phyloP scores from a whole-genome alignment of 1,140 invertebrate genomes.

The Dreissena rostriformis region DNA sequence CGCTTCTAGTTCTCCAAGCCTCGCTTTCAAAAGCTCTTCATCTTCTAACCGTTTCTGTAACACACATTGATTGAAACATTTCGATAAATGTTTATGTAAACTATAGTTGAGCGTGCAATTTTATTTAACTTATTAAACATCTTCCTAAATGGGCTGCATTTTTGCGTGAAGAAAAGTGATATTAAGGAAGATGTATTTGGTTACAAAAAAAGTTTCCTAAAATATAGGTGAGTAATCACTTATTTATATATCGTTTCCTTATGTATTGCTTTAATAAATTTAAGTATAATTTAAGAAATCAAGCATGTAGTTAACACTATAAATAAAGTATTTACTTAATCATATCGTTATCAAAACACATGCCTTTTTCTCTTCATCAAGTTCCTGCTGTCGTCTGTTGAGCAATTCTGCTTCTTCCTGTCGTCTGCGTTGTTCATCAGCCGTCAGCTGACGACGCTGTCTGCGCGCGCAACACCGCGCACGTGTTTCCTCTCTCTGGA shows the following conservation, averaged over 20 bases:
- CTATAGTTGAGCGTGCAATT: no score
- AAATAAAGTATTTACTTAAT: no score
- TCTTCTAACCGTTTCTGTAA: conserved; percentile 58
- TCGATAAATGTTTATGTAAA: not conserved
- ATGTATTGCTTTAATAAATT: no score
- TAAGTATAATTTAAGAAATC: no score
- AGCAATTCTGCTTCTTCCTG: conserved; percentile 63
- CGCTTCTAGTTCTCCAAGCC: conserved; percentile 82
- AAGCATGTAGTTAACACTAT: no score
- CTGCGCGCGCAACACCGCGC: conserved; percentile 65
- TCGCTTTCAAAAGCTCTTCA: conserved; percentile 58
- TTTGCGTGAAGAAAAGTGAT: no score
- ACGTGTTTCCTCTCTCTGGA: conserved; percentile 84
- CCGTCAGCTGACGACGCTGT: conserved; percentile 77
- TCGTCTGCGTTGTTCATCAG: conserved; percentile 59
- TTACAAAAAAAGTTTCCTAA: no score
- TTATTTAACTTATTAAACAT: no score
- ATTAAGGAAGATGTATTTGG: no score
- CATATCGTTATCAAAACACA: not conserved
- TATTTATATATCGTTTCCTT: no score
- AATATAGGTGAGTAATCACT: no score
- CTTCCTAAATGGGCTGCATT: no score
- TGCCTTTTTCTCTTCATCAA: conserved; percentile 67
- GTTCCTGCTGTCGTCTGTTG: conserved; percentile 51
- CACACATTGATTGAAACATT: conserved; percentile 11